Conservation (phyloP, 2,113 vertebrate genomes). For the Cyrtonyx montezumae region DNA sequence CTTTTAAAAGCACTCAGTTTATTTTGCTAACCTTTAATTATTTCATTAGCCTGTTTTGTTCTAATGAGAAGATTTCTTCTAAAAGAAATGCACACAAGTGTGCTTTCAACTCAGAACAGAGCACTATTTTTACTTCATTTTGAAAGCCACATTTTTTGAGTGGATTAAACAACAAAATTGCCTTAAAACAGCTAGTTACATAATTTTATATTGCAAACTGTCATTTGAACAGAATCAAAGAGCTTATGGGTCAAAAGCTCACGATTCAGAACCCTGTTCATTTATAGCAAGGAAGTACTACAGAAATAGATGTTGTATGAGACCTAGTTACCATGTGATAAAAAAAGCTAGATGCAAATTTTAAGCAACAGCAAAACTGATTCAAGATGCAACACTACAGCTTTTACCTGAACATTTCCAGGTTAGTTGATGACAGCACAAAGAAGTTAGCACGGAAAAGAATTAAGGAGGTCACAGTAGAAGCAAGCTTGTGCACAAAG, state of each 20-base stretch:
- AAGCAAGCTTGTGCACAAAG: neutral
- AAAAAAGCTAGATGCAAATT: neutral
- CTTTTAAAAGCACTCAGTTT: neutral
- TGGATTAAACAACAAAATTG: neutral
- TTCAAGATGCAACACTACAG: neutral
- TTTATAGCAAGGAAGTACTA: neutral
- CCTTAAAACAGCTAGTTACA: neutral
- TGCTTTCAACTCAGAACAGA: accelerated
- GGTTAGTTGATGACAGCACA: neutral
- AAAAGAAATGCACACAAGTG: neutral
- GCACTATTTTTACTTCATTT: neutral
- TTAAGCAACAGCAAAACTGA: neutral
- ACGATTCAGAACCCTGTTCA: accelerated
- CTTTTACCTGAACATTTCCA: neutral
- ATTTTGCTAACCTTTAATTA: neutral
- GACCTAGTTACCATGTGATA: neutral
- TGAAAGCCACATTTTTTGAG: neutral
- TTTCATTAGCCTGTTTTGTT: neutral
- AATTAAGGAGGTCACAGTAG: neutral
- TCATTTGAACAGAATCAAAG: neutral
- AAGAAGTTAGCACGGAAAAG: neutral
- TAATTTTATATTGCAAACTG: neutral
- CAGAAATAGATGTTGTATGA: neutral
- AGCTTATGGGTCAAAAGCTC: neutral
- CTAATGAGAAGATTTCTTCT: neutral